Percentiles rank a stretch among this genome's conserved stretches.
These are phyloP conservation scores for Drosophila borealis DNA, from an alignment of 2,888 invertebrate genomes.

Conservation along the genomic window DNA sequence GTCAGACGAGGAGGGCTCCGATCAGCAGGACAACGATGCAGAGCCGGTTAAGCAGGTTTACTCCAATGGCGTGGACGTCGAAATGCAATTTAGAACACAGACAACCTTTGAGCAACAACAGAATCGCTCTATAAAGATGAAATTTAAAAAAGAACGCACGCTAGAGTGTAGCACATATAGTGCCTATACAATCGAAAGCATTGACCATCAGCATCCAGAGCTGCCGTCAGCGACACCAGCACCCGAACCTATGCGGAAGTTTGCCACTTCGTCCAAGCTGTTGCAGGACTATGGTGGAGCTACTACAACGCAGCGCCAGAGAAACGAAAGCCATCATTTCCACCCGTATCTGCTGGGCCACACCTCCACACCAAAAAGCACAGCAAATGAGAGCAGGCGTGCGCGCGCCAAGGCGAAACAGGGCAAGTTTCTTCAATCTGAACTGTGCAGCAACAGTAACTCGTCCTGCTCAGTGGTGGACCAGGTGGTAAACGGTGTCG, in stretches of 20 bases:
- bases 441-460: slow-evolving; percentile 80
- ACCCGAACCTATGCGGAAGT: slow-evolving; percentile 7
- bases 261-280: slow-evolving; percentile 28
- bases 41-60: slow-evolving; percentile 33
- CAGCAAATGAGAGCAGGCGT: slow-evolving; percentile 47
- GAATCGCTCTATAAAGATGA: slow-evolving; percentile 84
- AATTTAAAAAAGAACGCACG: slow-evolving; percentile 83
- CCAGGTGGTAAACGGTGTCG: slow-evolving; percentile 49
- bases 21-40: slow-evolving; percentile 30
- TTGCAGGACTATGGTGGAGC: slow-evolving; percentile 30
- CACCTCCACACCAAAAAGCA: slow-evolving; percentile 83
- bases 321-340: slow-evolving; percentile 81
- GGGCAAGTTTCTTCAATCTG: slow-evolving; percentile 69
- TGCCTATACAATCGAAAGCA: slow-evolving; percentile 82
- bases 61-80: slow-evolving; percentile 44
- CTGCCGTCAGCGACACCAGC: slow-evolving; percentile 28
- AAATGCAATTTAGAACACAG: slow-evolving; percentile 82
- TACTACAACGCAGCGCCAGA: slow-evolving; percentile 47
- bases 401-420: slow-evolving; percentile 75
- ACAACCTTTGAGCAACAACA: slow-evolving; percentile 81
- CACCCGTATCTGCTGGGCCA: slow-evolving; percentile 82
- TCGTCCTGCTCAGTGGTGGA: slow-evolving; percentile 79
- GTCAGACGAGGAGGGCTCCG: slow-evolving; percentile 42
- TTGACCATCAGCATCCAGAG: slow-evolving; percentile 71
- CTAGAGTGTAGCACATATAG: slow-evolving; percentile 81